Base-by-base conservation (phyloP, 2,113 vertebrate genomes). In the Spilogale gracilis region DNA sequence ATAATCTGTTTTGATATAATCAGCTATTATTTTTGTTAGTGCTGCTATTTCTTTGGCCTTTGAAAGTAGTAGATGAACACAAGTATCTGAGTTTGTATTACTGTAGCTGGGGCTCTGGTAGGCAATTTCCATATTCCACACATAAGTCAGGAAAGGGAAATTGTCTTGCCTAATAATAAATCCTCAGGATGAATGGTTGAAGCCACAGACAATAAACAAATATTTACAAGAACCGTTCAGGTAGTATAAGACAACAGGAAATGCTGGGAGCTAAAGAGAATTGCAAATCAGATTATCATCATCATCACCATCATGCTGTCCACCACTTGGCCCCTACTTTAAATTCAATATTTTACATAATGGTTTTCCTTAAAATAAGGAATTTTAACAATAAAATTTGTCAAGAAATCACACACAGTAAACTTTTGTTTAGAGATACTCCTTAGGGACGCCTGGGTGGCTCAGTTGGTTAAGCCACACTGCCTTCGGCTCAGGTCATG, bases 91-190 rank as follows among this genome's bases (percentile, higher is more conserved):
- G 6, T 93, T 91, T 79, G 9, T 48, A 13, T 91, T 88, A 30
- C 38, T 60, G 9, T 78, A 56, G 32, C 81, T 80, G n/a, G 61
- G 18, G 84, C 63, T 83, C 61, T 73, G 20, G 23, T 32, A 89
- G 16, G 76, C 38, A 90, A 48, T 89, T 74, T 94, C 69, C 52
- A 71, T 32, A 48, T 95, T 65, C 63, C 18, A 80, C 50, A 89
- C 18, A 71, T 5, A 86, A 76, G 10, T 73, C 86, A 95, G 63
- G 18, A 60, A 73, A 86, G 21, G 81, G 16, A 82, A 96, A 91
- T 93, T 93, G 63, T 93, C 86, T 94, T 92, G 13, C 71, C 27
- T 76, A 92, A 60, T 43, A 48, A 73, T 21, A 91, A 84, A 65
- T 74, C 45, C 48, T 79, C 80, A 80, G 4, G 45, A 74, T 63